Percentiles rank a stretch among this genome's conserved stretches.
Evolutionary conservation across 2,797 vertebrate species (phyloP).

Genomic region (Eulemur mongoz): DNA sequence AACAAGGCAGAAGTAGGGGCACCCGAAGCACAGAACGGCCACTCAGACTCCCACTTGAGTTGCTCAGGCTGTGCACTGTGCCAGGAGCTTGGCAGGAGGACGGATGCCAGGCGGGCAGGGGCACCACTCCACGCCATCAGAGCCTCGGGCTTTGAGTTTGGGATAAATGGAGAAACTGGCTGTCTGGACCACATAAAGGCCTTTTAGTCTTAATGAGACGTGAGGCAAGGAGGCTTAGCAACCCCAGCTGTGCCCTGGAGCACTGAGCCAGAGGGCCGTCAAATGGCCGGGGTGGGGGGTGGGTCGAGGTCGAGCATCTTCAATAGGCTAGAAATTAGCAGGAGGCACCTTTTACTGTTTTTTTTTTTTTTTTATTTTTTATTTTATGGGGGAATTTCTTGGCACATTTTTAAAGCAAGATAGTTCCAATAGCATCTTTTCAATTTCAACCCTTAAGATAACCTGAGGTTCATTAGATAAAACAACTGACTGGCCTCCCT

Average conservation of each 20-base stretch:
- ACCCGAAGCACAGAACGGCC: not conserved
- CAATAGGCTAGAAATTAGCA: not conserved
- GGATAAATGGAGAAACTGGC: not conserved
- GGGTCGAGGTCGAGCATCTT: not conserved
- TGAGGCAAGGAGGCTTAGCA: not conserved
- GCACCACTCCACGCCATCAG: not conserved
- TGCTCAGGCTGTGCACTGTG: rapidly evolving
- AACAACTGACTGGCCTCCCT: not conserved
- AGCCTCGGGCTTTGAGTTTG: not conserved
- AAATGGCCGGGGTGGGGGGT: not conserved
- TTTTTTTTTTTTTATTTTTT: not conserved
- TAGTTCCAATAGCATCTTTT: not conserved
- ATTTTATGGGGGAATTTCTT: not conserved
- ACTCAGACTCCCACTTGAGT: not conserved
- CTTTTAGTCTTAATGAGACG: not conserved
- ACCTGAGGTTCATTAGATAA: not conserved
- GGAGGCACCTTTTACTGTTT: not conserved
- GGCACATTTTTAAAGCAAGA: conserved; percentile 10
- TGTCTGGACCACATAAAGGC: not conserved
- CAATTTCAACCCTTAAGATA: not conserved
- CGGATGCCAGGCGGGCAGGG: not conserved
- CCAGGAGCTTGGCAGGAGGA: not conserved
- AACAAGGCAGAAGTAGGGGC: not conserved
- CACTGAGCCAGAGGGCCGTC: not conserved
- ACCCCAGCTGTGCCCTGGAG: not conserved